Base-by-base conservation (phyloP, 2,888 invertebrate genomes). In the Stenoptilia bipunctidactyla region DNA sequence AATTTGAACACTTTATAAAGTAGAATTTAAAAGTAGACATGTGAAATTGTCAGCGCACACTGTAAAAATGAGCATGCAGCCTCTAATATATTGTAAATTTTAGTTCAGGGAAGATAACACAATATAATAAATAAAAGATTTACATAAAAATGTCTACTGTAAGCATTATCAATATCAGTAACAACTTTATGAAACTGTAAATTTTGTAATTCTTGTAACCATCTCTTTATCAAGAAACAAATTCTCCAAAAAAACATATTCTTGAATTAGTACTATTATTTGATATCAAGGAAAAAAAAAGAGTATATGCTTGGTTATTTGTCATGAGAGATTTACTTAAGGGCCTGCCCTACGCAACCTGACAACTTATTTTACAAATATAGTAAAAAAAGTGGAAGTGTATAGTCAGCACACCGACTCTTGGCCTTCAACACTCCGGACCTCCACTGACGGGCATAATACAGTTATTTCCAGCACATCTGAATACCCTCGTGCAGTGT, bases 271-370 rank as follows among this genome's bases (percentile, higher is more conserved):
- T n/a, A n/a, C n/a, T n/a, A n/a, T n/a, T n/a, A n/a, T n/a, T n/a
- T n/a, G n/a, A n/a, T n/a, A n/a, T n/a, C n/a, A n/a, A n/a, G n/a
- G n/a, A n/a, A n/a, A n/a, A n/a, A n/a, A n/a, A n/a, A n/a, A 20
- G 20, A 74, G 77, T 77, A 77, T 57, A 75, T 80, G 82, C 82
- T 83, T 72, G 67, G 82, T 79, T 82, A 63, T 54, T 47, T 70
- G 82, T 83, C 83, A 82, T 82, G 83, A 66, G 83, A 82, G 76
- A 80, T 80, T 80, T 77, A 67, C 55, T 47, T 54, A 57, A 67
- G 65, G 61, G 65, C 73, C 70, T 68, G 70, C 80, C 74, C 76
- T 84, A 82, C 84, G 84, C 85, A 64, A 76, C 84, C 79, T 84
- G 85, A 84, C 83, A 58, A 53, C 49, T 52, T 59, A 52, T 39